phyloP scores from a whole-genome alignment of 2,888 invertebrate species.

The Antheraea assamensis region DNA sequence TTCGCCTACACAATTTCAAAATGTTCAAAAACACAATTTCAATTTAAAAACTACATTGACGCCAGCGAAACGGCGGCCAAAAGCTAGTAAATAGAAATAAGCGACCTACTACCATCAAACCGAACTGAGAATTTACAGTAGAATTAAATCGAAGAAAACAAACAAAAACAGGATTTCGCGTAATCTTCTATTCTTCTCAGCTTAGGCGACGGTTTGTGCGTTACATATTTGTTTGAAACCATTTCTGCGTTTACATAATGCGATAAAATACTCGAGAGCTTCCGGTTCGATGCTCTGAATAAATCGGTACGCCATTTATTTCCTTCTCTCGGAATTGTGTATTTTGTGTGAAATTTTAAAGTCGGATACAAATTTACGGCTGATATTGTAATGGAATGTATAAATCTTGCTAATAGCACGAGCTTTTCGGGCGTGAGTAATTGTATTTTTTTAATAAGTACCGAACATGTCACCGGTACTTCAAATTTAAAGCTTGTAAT shows the following conservation, averaged over 20 bases:
- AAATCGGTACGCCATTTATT: conserved; percentile 76
- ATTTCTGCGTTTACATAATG: conserved; percentile 58
- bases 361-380: conserved; percentile 71
- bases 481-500: conserved; percentile 39
- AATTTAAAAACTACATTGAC: too few species aligned
- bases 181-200: conserved; percentile 73
- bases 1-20: too few species aligned
- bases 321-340: conserved; percentile 61
- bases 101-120: conserved; percentile 41
- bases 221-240: conserved; percentile 77
- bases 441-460: conserved; percentile 55
- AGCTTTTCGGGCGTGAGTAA: conserved; percentile 63
- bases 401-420: conserved; percentile 77
- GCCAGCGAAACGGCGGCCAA: too few species aligned
- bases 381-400: conserved; percentile 59
- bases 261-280: conserved; percentile 73
- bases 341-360: conserved; percentile 61
- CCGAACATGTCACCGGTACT: conserved; percentile 59
- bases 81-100: conserved; percentile 10
- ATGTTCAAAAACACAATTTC: too few species aligned
- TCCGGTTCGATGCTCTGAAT: conserved; percentile 73
- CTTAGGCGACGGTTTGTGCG: conserved; percentile 63
- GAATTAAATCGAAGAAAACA: conserved; percentile 75
- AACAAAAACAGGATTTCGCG: conserved; percentile 80
- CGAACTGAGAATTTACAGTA: conserved; percentile 52